Evolutionary conservation across 2,888 invertebrate species (phyloP), one percentile per base, ranked within the genome.

Genomic region (Lymantria monacha): DNA sequence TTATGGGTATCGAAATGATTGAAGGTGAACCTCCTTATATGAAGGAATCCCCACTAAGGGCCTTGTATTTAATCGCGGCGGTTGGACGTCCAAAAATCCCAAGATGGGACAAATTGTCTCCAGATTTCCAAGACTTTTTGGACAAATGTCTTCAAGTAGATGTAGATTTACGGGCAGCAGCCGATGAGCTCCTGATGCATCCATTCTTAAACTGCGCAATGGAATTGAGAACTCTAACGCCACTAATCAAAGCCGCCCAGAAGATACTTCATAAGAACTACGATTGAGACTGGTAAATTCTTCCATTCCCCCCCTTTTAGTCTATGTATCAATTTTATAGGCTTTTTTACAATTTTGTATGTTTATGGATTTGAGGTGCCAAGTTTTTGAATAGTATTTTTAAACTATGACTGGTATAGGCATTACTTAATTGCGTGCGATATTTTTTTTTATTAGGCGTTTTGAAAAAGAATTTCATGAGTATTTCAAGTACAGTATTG

Each of bases 21-120:
- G 98, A 98, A 80, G 99, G 99, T 0, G 97, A 98, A 77, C 99
- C 99, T 0, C 99, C 99, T 0, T 99, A 99, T 80, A 93, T 99
- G 83, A 96, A 97, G 72, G 99, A 99, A 83, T 96, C 98, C 0
- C 98, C 98, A 0, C 82, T 98, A 22, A 92, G 97, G 65, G 98
- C 99, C 11, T 92, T 99, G 44, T 99, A 98, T 92, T 92, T 98
- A 66, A 99, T 99, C 57, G 98, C 99, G 0, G 97, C 98, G 0
- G 97, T 97, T 57, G 99, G 99, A 1, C 95, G 98, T 70, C 99
- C 99, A 0, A 95, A 96, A 68, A 95, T 99, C 59, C 96, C 96
- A 15, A 93, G 96, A 62, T 96, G 96, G 94, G 94, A 95, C 38
- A 94, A 94, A 47, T 86, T 98, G 13, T 96, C 97, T 22, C 90